Conservation (phyloP, 1,140 invertebrate genomes). For the Ditylenchus dipsaci region DNA sequence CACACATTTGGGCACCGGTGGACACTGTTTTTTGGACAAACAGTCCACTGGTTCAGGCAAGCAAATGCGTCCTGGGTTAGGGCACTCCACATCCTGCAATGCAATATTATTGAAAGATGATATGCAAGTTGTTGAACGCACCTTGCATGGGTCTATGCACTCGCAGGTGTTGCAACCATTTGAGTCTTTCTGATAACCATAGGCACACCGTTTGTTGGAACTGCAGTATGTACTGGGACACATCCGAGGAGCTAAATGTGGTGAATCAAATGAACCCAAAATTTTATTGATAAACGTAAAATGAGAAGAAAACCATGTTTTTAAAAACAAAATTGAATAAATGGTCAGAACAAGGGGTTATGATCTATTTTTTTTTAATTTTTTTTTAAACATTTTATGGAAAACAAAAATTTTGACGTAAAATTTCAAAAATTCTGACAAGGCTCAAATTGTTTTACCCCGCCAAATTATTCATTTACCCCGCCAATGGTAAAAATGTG, state of each 20-base stretch:
- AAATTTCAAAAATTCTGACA: too few species aligned
- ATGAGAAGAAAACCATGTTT: too few species aligned
- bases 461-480: too few species aligned
- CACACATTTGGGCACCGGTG: conserved; percentile 39
- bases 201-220: conserved; percentile 22
- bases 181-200: conserved; percentile 44
- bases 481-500: too few species aligned
- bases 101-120: not conserved
- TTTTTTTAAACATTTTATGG: too few species aligned
- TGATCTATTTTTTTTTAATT: too few species aligned
- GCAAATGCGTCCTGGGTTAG: conserved; percentile 32
- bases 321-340: too few species aligned
- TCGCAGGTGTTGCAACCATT: conserved; percentile 47
- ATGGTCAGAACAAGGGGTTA: too few species aligned
- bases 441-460: too few species aligned
- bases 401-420: too few species aligned
- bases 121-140: conserved; percentile 8
- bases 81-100: conserved; percentile 35
- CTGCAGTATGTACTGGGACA: conserved; percentile 28
- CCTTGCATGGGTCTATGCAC: conserved; percentile 46
- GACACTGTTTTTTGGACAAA: conserved; percentile 30
- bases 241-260: conserved; percentile 24
- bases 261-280: too few species aligned
- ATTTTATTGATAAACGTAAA: conserved; percentile 15
- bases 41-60: conserved; percentile 44